phyloP scores from a whole-genome alignment of 2,797 vertebrate species.

The Muscicapa comitata region DNA sequence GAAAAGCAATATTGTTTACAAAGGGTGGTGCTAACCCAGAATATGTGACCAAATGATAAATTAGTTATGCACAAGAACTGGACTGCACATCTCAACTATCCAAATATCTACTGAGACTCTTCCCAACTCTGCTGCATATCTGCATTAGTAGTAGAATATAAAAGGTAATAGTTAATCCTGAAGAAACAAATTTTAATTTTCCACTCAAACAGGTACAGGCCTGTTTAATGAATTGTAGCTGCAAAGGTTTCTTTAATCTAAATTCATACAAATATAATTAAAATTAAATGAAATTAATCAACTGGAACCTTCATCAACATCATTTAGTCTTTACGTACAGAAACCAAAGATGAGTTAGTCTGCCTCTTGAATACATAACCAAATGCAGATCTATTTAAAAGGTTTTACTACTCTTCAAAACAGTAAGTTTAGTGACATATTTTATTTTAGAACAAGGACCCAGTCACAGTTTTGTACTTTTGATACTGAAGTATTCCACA shows the following conservation, averaged over 20 bases:
- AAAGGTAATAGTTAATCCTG: not conserved
- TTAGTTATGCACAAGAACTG: not conserved
- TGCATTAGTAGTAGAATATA: not conserved
- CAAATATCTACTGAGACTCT: not conserved
- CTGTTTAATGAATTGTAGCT: not conserved
- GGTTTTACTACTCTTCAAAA: not conserved
- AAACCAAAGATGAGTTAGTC: not conserved
- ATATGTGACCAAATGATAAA: not conserved
- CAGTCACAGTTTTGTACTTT: not conserved
- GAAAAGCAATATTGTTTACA: not conserved
- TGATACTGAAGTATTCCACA: not conserved
- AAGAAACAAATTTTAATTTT: not conserved
- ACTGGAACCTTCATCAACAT: not conserved
- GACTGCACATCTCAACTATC: not conserved
- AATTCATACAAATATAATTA: not conserved
- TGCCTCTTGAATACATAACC: not conserved
- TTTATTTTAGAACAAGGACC: conserved; percentile 23
- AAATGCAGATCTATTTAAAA: not conserved
- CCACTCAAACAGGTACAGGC: not conserved
- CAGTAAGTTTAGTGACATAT: not conserved
- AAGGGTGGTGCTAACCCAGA: not conserved
- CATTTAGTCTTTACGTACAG: not conserved
- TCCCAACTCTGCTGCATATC: not conserved
- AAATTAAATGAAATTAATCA: not conserved
- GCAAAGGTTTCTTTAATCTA: not conserved